Conservation (phyloP, 2,888 invertebrate genomes). For the Ophraella communa region DNA sequence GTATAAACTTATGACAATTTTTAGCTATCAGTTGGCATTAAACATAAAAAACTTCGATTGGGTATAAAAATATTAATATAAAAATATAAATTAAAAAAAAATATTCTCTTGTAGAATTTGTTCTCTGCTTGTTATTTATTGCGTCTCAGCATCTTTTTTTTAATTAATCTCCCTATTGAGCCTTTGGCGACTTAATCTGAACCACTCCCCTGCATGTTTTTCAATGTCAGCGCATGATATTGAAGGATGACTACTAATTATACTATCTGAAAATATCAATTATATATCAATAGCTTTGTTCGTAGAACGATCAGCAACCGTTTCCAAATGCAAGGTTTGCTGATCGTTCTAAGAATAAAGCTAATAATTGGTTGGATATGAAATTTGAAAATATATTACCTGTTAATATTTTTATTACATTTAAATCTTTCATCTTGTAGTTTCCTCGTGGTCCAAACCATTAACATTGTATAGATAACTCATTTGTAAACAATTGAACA, state of each 20-base stretch:
- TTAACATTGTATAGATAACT: conserved; percentile 4
- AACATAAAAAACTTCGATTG: no score
- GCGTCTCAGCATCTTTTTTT: neutral
- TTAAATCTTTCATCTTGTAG: neutral
- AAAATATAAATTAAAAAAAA: no score
- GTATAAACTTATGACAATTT: no score
- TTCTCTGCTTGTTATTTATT: neutral
- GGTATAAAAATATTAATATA: no score
- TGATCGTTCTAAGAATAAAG: no score
- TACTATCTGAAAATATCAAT: neutral
- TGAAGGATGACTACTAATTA: neutral
- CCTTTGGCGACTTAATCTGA: neutral
- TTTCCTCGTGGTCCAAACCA: neutral
- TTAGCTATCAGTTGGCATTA: no score
- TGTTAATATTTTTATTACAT: neutral
- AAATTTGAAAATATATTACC: neutral
- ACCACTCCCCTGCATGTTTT: neutral
- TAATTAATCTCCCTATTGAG: neutral
- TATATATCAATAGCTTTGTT: no score
- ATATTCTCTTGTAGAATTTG: no score
- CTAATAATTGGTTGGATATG: no score
- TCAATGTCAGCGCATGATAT: neutral
- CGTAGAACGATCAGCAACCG: no score
- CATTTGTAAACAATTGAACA: conserved; percentile 1
- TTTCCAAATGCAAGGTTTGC: no score